Base-by-base conservation (phyloP, 2,888 invertebrate species). In the Vanessa cardui region DNA sequence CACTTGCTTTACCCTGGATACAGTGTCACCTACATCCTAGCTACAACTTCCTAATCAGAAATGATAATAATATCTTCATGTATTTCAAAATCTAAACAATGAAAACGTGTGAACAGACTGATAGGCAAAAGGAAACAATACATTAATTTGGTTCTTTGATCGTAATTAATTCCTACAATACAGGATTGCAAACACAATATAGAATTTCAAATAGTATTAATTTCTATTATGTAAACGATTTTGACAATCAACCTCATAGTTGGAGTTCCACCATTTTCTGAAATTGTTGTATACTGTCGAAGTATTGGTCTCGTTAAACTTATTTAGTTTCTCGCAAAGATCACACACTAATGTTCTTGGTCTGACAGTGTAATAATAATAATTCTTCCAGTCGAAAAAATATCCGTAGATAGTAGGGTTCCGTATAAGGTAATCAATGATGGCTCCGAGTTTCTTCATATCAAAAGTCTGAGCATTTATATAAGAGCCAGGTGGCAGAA, bases 361-460 rank as follows among this genome's bases (percentile, higher is more conserved):
- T 20, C 76, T 81, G 0, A 77, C 68, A 2, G 78, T 80, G 66
- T 84, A 89, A 70, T 79, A 82, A 54, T 91, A 91, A 62, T 91
- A 83, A 58, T 84, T 83, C 64, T 85, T 90, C 91, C 91, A 90
- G 66, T 90, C 89, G 54, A 90, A 88, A 73, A 91, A 89, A 49
- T 78, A 83, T 4, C 79, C 77, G 71, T 91, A 90, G 50, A 81
- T 82, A 0, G 76, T 70, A 0, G 80, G 81, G 49, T 86, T 82
- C 63, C 79, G 80, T 31, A 89, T 88, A 0, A 90, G 80, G 56
- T 88, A 89, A 68, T 90, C 81, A 0, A 91, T 78, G 0, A 90
- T 78, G 0, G 88, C 86, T 0, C 83, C 89, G 0, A 90, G 70
- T 62, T 88, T 88, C 70, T 88, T 85, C 5, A 89, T 73, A 39